These are phyloP conservation scores for Cyprinus carpio DNA, from an alignment of 2,113 vertebrate genomes.

Conservation along the genomic window DNA sequence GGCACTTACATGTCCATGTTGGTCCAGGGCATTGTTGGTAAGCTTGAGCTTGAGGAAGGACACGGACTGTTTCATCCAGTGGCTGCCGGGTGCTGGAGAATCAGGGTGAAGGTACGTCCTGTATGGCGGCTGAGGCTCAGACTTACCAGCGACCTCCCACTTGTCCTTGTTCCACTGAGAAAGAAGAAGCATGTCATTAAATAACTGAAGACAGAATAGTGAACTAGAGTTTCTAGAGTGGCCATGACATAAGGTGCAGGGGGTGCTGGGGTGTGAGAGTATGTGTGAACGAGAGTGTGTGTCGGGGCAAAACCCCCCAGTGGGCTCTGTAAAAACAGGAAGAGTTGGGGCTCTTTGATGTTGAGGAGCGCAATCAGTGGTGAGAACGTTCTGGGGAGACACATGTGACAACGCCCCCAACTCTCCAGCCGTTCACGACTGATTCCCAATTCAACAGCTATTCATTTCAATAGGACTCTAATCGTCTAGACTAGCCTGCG, in stretches of 20 bases:
- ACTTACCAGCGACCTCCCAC: constrained; percentile 91
- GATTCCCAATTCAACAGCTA: constrained; percentile 30
- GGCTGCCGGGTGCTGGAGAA: constrained; percentile 87
- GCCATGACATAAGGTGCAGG: constrained; percentile 38
- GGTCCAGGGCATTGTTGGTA: constrained; percentile 91
- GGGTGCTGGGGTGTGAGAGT: constrained; percentile 38
- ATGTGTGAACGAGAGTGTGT: constrained; percentile 50
- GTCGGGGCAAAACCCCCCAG: constrained; percentile 64
- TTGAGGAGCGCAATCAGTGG: constrained; percentile 62
- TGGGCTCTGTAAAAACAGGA: constrained; percentile 80
- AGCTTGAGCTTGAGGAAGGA: constrained; percentile 92
- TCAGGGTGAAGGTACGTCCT: constrained; percentile 88
- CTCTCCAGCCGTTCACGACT: not conserved
- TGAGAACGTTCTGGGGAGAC: constrained; percentile 53
- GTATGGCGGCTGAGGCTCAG: constrained; percentile 88
- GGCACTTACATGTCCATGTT: constrained; percentile 84
- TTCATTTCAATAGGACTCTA: constrained; percentile 3
- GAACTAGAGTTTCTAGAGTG: constrained; percentile 8
- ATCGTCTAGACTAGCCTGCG: not conserved
- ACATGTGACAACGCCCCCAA: constrained; percentile 42
- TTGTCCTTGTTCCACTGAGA: constrained; percentile 90
- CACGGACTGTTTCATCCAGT: constrained; percentile 91
- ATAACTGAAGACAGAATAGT: too few relatives aligned
- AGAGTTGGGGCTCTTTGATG: constrained; percentile 79
- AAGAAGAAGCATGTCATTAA: constrained; percentile 6